These are phyloP conservation scores for Microctonus brassicae DNA, from an alignment of 2,888 invertebrate genomes.

Conservation along the genomic window DNA sequence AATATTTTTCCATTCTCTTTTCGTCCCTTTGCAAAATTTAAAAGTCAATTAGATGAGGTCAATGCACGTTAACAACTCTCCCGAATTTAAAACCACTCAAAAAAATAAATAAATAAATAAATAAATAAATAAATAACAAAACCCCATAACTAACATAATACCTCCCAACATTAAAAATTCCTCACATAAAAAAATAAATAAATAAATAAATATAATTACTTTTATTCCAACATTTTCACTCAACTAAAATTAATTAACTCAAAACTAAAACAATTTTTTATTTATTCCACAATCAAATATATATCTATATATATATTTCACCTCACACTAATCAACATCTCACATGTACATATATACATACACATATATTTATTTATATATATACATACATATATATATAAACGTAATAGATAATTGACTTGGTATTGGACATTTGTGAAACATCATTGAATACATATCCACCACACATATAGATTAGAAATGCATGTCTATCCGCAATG, in stretches of 20 bases:
- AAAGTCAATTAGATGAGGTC: slow-evolving; percentile 37
- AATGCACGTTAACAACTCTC: background rate
- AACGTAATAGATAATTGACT: background rate
- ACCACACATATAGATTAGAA: background rate
- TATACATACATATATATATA: background rate
- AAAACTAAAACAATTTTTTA: too few relatives aligned
- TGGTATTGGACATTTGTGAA: slow-evolving; percentile 1
- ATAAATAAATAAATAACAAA: background rate
- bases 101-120: background rate
- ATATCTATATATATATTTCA: background rate
- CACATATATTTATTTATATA: background rate
- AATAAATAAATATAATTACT: too few relatives aligned
- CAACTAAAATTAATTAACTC: too few relatives aligned
- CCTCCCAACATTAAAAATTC: too few relatives aligned
- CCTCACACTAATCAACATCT: background rate
- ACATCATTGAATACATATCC: background rate
- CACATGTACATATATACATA: background rate
- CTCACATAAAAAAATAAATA: too few relatives aligned
- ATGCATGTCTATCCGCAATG: background rate
- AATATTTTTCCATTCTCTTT: background rate
- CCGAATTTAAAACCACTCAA: background rate
- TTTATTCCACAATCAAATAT: background rate
- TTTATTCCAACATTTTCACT: too few relatives aligned
- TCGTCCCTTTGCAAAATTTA: slow-evolving; percentile 21
- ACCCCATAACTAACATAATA: background rate